These are phyloP conservation scores for Perca fluviatilis DNA, from an alignment of 2,113 vertebrate species.

Conservation along the genomic window DNA sequence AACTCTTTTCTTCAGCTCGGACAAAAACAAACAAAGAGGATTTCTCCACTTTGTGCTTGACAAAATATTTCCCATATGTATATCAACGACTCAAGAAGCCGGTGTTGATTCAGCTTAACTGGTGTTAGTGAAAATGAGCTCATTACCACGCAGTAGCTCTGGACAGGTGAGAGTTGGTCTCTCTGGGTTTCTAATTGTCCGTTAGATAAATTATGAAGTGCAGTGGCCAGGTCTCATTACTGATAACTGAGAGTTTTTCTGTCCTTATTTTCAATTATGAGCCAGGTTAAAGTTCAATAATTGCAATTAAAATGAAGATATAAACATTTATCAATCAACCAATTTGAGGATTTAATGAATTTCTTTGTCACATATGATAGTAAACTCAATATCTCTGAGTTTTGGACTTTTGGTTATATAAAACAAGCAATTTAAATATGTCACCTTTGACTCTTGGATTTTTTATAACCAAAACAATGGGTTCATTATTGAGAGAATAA, in stretches of 20 bases:
- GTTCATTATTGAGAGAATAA: neutral
- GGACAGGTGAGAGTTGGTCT: constrained; percentile 19
- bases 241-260: neutral
- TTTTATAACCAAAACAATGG: neutral
- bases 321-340: neutral
- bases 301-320: neutral
- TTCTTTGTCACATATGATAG: neutral
- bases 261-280: neutral
- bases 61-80: neutral
- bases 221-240: neutral
- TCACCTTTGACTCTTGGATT: neutral
- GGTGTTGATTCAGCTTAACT: constrained; percentile 14
- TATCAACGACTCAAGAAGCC: neutral
- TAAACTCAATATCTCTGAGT: neutral
- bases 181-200: constrained; percentile 36
- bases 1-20: neutral
- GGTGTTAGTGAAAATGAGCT: constrained; percentile 22
- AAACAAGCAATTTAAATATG: neutral
- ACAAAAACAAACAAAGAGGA: neutral
- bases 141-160: constrained; percentile 3
- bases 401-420: neutral
- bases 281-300: neutral
- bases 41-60: neutral
- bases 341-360: neutral
- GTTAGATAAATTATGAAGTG: constrained; percentile 27